These are phyloP conservation scores for Philaethria dido DNA, from an alignment of 2,888 invertebrate species.

Conservation along the genomic window DNA sequence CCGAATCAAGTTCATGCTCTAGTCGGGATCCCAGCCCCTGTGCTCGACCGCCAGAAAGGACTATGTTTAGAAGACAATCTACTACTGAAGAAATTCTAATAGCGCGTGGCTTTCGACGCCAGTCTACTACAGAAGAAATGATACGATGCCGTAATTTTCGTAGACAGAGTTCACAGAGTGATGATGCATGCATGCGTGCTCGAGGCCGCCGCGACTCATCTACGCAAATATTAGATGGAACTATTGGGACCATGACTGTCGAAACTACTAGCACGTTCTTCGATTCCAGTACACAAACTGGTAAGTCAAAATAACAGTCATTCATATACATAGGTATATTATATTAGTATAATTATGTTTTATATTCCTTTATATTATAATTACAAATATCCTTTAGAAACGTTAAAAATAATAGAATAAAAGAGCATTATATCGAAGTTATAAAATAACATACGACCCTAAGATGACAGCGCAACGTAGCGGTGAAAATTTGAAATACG, in stretches of 20 bases:
- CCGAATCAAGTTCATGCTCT: slow-evolving; percentile 91
- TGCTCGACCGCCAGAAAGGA: slow-evolving; percentile 85
- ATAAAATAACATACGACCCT: slow-evolving; percentile 1
- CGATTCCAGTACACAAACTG: slow-evolving; percentile 96
- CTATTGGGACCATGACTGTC: slow-evolving; percentile 95
- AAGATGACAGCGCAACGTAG: slow-evolving; percentile 25
- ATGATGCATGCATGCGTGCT: slow-evolving; percentile 88
- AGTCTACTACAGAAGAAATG: slow-evolving; percentile 97
- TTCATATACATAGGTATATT: too few relatives aligned
- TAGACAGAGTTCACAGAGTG: slow-evolving; percentile 95
- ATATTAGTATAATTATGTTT: not conserved
- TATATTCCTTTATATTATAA: too few relatives aligned
- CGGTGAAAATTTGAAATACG: slow-evolving; percentile 49
- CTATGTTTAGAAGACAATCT: slow-evolving; percentile 92
- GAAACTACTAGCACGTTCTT: slow-evolving; percentile 96
- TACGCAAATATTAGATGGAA: slow-evolving; percentile 95
- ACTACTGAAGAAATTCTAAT: slow-evolving; percentile 96
- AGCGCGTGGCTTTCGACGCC: slow-evolving; percentile 93
- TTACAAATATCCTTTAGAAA: not conserved
- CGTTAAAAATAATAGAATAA: not conserved
- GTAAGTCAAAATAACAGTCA: slow-evolving; percentile 82
- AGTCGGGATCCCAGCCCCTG: slow-evolving; percentile 93
- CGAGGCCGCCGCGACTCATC: slow-evolving; percentile 92
- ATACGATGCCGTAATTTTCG: slow-evolving; percentile 95
- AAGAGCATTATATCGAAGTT: not conserved